A percentile compares a stretch with the other conserved stretches of the same genome.
Evolutionary conservation across 1,140 invertebrate species (phyloP).

Genomic region (Eciton burchellii): DNA sequence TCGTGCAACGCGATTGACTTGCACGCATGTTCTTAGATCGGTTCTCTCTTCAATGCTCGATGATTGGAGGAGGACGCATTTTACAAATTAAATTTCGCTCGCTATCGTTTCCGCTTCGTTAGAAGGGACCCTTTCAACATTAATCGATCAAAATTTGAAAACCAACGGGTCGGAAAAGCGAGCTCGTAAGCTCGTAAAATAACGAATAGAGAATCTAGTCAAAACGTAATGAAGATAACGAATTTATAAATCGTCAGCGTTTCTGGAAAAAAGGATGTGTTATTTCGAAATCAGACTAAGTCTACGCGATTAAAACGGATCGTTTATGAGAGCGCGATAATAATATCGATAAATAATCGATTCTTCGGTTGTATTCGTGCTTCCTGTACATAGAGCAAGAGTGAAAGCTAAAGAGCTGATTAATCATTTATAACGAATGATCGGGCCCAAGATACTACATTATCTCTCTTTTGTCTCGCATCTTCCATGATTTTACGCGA

Average conservation of each 20-base stretch:
- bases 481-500: constrained; percentile 63
- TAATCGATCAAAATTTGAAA: constrained; percentile 20
- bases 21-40: constrained; percentile 33
- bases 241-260: constrained; percentile 12
- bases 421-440: constrained; percentile 1
- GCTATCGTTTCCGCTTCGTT: not conserved
- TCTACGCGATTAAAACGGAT: constrained; percentile 15
- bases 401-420: constrained; percentile 15
- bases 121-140: not conserved
- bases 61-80: not conserved
- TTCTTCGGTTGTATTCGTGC: constrained; percentile 29
- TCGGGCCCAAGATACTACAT: constrained; percentile 33
- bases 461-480: constrained; percentile 12
- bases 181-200: constrained; percentile 14
- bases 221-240: constrained; percentile 46
- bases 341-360: constrained; percentile 42
- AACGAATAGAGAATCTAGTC: constrained; percentile 64
- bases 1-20: constrained; percentile 20
- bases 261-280: constrained; percentile 35
- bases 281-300: constrained; percentile 30
- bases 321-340: constrained; percentile 13
- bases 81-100: not conserved
- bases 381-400: constrained; percentile 11
- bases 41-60: constrained; percentile 7
- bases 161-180: not conserved